Conservation (phyloP, 2,888 invertebrate species). For the Noctuana brunneofusca region DNA sequence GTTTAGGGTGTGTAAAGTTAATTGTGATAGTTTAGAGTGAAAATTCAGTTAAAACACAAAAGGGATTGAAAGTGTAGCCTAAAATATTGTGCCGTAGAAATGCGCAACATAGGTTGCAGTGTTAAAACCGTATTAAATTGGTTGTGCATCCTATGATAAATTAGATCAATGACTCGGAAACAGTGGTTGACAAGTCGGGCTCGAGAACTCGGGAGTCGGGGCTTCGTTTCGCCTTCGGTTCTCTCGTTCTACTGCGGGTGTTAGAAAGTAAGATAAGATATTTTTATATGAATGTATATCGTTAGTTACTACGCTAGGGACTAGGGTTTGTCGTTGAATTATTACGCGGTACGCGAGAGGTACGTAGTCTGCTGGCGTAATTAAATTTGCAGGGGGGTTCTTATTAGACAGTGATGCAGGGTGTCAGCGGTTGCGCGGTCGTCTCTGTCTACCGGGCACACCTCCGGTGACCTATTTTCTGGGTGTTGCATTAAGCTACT, state of each 20-base stretch:
- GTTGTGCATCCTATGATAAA: slow-evolving; percentile 52
- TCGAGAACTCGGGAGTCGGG: slow-evolving; percentile 59
- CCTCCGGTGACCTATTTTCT: slow-evolving; percentile 82
- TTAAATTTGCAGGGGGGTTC: slow-evolving; percentile 57
- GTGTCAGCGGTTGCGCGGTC: slow-evolving; percentile 63
- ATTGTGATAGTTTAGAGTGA: slow-evolving; percentile 4
- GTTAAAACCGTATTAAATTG: slow-evolving; percentile 35
- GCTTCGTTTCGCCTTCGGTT: slow-evolving; percentile 59
- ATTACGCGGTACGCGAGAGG: slow-evolving; percentile 37
- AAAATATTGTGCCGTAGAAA: not conserved
- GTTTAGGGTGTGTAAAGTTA: slow-evolving; percentile 21
- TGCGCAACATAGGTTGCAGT: not conserved
- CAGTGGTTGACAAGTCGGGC: slow-evolving; percentile 62
- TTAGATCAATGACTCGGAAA: slow-evolving; percentile 70
- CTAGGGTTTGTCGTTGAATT: slow-evolving; percentile 41
- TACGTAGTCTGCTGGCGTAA: slow-evolving; percentile 43
- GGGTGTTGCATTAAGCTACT: slow-evolving; percentile 79
- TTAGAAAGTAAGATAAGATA: slow-evolving; percentile 62
- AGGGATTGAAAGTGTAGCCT: not conserved
- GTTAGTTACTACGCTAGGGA: slow-evolving; percentile 39
- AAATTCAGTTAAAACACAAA: slow-evolving; percentile 5
- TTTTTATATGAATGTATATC: slow-evolving; percentile 49
- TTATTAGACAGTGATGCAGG: slow-evolving; percentile 61
- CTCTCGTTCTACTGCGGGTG: slow-evolving; percentile 58
- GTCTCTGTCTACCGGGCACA: slow-evolving; percentile 76